Evolutionary conservation across 2,113 vertebrate genomes (phyloP), one percentile per base, ranked within the genome.

Genomic region (Macrotis lagotis): DNA sequence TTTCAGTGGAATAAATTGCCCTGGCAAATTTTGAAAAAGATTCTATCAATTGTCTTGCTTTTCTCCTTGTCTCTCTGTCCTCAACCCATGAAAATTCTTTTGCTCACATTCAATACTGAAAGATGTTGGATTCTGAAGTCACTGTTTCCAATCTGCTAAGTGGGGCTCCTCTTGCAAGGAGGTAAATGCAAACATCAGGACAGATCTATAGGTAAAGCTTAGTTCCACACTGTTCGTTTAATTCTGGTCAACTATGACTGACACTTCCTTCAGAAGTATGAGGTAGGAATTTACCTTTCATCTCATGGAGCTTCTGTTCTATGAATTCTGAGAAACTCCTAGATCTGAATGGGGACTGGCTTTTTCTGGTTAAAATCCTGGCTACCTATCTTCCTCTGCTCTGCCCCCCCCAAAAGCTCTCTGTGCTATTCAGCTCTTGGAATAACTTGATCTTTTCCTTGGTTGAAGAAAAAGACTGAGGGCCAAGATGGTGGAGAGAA

Each of bases 361-460:
- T 50, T 37, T 94, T 88, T 6, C 31, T 47, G 0, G 19, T 48
- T 8, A 96, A 48, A 47, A 96, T 16, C 14, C 97, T 91, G 26
- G 24, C 37, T 4, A 98, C 96, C 3, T 25, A 2, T 93, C n/a
- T 31, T 97, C 52, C 5, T 96, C 92, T 59, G 47, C 48, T 6
- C 22, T 52, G 2, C 97, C 97, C 89, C 88, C 93, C 8, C 98
- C 22, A 97, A 95, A 10, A 14, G 19, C 8, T 90, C 7, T 48
- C 94, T 97, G 92, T 97, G 97, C 48, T 90, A 47, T 94, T 96
- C n/a, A 93, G 91, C 0, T 90, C 5, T 94, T 92, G 92, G 26
- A 98, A 98, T 0, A 12, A 10, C n/a, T 51, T 48, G 1, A 98
- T 5, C 26, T 98, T 98, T 51, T 92, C 53, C 19, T 55, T 3